phyloP scores from a whole-genome alignment of 2,797 vertebrate species.

The Limnodromus scolopaceus region DNA sequence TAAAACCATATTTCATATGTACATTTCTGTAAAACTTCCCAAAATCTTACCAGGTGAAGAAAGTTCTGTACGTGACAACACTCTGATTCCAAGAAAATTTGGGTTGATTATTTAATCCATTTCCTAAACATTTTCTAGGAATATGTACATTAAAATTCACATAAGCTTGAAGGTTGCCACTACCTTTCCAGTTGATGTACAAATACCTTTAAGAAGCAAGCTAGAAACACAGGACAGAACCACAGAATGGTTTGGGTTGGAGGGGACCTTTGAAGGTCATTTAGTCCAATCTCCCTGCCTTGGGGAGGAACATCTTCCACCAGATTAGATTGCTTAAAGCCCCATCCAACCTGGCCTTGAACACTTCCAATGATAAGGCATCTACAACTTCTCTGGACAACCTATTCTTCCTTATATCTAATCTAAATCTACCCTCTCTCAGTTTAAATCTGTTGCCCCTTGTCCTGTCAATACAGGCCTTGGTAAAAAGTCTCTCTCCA shows the following conservation, averaged over 20 bases:
- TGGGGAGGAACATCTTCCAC: not conserved
- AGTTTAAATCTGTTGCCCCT: not conserved
- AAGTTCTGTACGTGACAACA: not conserved
- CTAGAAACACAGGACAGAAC: not conserved
- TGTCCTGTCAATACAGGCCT: not conserved
- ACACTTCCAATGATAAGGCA: rapidly evolving
- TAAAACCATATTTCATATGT: not conserved
- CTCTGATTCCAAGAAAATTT: not conserved
- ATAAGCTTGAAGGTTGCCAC: not conserved
- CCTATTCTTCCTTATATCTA: not conserved
- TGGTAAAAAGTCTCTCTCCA: not conserved
- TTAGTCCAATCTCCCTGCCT: not conserved
- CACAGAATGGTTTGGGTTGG: not conserved
- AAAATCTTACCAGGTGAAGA: not conserved
- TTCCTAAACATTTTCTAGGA: not conserved
- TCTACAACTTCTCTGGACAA: not conserved
- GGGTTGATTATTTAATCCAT: not conserved
- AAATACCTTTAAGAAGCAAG: not conserved
- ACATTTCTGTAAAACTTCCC: not conserved
- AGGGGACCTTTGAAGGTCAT: not conserved
- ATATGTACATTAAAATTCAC: not conserved
- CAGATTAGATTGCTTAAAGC: not conserved
- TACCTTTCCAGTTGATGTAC: not conserved
- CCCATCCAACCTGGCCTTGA: not conserved
- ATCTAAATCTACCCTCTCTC: not conserved